Conservation (phyloP, 2,113 vertebrate species). For the Cathartes aura region DNA sequence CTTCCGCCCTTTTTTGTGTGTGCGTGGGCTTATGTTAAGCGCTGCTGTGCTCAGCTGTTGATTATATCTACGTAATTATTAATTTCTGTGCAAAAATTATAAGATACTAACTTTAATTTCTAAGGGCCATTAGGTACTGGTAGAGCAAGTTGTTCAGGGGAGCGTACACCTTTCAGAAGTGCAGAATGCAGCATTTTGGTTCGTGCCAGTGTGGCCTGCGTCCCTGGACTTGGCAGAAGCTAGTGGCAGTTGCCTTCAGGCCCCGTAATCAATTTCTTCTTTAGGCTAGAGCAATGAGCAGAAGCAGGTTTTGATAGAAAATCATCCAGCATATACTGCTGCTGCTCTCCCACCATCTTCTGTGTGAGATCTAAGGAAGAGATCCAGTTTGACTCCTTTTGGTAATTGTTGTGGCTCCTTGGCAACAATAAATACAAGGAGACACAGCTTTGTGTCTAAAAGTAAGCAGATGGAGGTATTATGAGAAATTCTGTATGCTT, state of each 20-base stretch:
- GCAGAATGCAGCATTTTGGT: background rate
- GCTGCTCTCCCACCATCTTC: fast-evolving
- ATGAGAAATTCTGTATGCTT: fast-evolving
- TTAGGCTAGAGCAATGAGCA: background rate
- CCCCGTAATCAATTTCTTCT: background rate
- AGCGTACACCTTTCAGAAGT: fast-evolving
- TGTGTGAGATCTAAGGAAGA: background rate
- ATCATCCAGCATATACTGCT: fast-evolving
- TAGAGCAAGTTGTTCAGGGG: background rate
- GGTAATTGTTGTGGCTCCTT: background rate
- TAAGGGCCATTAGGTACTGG: fast-evolving
- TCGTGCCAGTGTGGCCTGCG: fast-evolving
- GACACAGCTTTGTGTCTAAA: background rate
- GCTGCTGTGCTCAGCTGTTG: background rate
- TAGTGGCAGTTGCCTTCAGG: background rate
- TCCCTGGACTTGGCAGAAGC: background rate
- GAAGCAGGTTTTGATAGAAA: background rate
- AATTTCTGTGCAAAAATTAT: background rate
- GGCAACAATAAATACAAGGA: background rate
- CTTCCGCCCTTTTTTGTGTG: fast-evolving
- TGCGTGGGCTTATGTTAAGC: fast-evolving
- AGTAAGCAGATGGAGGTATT: too few species aligned
- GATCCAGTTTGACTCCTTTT: background rate
- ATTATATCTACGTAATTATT: fast-evolving
- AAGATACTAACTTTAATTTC: too few species aligned